Evolutionary conservation across 2,113 vertebrate species (phyloP), one percentile per base, ranked within the genome.

Genomic region (Dasyornis broadbenti): DNA sequence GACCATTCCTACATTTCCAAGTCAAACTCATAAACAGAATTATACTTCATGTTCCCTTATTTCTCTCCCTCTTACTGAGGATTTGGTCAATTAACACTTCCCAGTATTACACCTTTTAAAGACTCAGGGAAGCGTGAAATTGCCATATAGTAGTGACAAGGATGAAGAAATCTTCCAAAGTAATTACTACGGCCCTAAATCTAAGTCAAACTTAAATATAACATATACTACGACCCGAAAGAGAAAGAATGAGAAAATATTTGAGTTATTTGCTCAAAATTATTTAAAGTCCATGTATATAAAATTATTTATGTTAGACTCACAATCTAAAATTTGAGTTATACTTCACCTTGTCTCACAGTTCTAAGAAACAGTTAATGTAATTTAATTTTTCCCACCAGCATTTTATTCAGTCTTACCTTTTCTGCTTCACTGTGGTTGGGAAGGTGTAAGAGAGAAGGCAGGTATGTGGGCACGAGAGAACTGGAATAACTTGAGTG

Each of bases 31-130:
- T 79, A 65, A 94, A 53, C 65, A 90, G 54, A 96, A 94, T 35
- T 65, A 20, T 75, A 88, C 76, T 97, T 84, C 59, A 64, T 57
- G 39, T 92, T 88, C 89, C 77, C 27, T 66, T 95, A 97, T 63
- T 95, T 65, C 44, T 82, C 70, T 94, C 33, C 13, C 21, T 94
- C 77, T 96, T 96, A 90, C 78, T 91, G 86, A 90, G 65, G 73
- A 96, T 97, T 95, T 96, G 79, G 91, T 96, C 97, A 98, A 97
- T 97, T 97, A 97, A 97, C 89, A 94, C 54, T 95, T 96, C 70
- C 72, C 92, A 97, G 73, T 85, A 95, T 97, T 97, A 90, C 44
- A 94, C 86, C 72, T 93, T 93, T 96, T 97, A 94, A 61, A 95
- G 80, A 95, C 87, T 97, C 90, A 97, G 52, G 52, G 94, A 92